Conservation (phyloP, 2,888 invertebrate genomes). For the Penaeus monodon region DNA sequence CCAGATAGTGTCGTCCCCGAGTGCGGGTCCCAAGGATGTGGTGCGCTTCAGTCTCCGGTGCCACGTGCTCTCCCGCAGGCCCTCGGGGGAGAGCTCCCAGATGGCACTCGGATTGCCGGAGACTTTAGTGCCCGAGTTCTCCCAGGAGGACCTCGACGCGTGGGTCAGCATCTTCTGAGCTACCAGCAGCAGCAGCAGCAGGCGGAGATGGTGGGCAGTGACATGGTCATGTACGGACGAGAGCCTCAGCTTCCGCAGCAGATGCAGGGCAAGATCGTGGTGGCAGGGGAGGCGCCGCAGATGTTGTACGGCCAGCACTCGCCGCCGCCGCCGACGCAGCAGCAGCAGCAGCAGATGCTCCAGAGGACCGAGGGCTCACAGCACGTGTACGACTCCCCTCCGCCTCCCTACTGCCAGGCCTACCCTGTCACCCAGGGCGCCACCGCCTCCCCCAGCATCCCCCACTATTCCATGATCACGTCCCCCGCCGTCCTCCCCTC, state of each 20-base stretch:
- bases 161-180: conserved; percentile 63
- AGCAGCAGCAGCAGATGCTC: conserved; percentile 26
- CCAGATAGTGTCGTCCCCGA: conserved; percentile 59
- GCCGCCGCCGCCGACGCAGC: background rate
- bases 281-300: background rate
- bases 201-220: background rate
- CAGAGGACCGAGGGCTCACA: conserved; percentile 1
- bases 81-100: conserved; percentile 44
- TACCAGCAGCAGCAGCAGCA: conserved; percentile 28
- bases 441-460: background rate
- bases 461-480: conserved; percentile 23
- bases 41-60: conserved; percentile 65
- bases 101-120: conserved; percentile 52
- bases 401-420: conserved; percentile 29
- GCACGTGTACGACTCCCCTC: conserved; percentile 8
- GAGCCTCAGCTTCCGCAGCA: conserved; percentile 29
- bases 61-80: conserved; percentile 64
- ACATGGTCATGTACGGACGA: conserved; percentile 14
- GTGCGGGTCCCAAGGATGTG: conserved; percentile 58
- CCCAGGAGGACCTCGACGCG: conserved; percentile 64
- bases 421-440: background rate
- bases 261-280: conserved; percentile 23
- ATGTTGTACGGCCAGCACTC: conserved; percentile 21
- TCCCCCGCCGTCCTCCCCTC: conserved; percentile 7
- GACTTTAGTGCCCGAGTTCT: conserved; percentile 61